Base-by-base conservation (phyloP, 2,888 invertebrate species). In the Pollenia angustigena region DNA sequence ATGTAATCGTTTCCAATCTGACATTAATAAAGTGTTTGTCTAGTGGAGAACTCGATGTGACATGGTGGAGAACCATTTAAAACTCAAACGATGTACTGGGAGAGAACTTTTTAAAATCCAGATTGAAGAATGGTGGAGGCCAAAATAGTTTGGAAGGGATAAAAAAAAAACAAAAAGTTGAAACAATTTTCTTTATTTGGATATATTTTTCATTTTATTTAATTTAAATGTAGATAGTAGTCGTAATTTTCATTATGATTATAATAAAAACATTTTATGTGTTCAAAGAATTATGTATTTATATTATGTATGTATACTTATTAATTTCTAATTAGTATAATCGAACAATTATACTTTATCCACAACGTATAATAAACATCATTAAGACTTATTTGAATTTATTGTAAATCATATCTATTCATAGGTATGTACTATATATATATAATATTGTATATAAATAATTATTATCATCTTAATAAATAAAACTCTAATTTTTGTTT, bases 351-450 rank as follows among this genome's bases (percentile, higher is more conserved):
- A 76, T 80, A 64, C 52, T 87, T 87, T 64, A 81, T 66, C 72
- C 75, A 80, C 72, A 80, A 58, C 18, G 16, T 54, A 56, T 76
- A 44, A 56, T 76, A 76, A 76, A 66, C n/a, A 75, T 75, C 58
- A 62, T 76, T 52, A 56, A 44, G 48, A 64, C 44, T 66, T 58
- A 50, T 56, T 79, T 72, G 48, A 72, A 58, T 71, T 85, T 78
- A 62, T 81, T 74, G 52, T 85, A 81, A 85, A 85, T 78, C 81
- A 81, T 81, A 81, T 76, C 81, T 85, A 85, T 58, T 71, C 23
- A 66, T 69, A 58, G 68, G 12, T 58, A 50, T 69, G 48, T 58
- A 58, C 12, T 64, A 60, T 72, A 40, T 72, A 14, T 78, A 74
- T 54, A 79, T 18, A 74, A 32, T 54, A 52, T 10, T 46, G 40